Base-by-base conservation (phyloP, 2,113 vertebrate genomes). In the Mesembrinibis cayennensis region DNA sequence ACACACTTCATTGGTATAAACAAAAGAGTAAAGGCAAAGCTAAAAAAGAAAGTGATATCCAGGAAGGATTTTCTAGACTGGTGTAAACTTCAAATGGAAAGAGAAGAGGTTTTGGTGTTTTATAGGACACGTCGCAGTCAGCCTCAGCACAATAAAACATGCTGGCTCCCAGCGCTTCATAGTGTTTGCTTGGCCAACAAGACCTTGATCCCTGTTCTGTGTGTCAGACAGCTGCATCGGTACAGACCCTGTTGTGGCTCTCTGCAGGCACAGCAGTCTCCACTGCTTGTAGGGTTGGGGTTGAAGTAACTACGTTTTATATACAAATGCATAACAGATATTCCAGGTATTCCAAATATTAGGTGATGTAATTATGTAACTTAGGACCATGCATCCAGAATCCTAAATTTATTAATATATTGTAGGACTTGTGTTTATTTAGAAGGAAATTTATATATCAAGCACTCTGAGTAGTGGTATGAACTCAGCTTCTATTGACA, bases 401-500 rank as follows among this genome's bases (percentile, higher is more conserved):
- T 65, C 20, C 38, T 52, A 66, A 21, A 66, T 77, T 76, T 85
- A 82, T 89, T 72, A 82, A 85, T 82, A 34, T 42, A 42, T 34
- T 80, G 15, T 73, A 91, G 53, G 23, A 16, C 38, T 67, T 50
- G 2, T 70, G 32, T 80, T 95, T 87, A 85, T 85, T 86, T 95
- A 42, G 62, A 83, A 50, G 63, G 62, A 90, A 73, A 91, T 93
- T 66, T 81, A 81, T 92, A 32, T 74, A 87, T 85, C 55, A 73
- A 87, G 73, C 67, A 44, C 56, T 91, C 62, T 69, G 29, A 70
- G 73, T 74, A 93, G 66, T 59, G 79, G 42, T 82, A 70, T 17
- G 50, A 86, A 86, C 89, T 94, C 74, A 91, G 50, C n/a, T 77
- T 77, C 18, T 86, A 90, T 83, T 90, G 87, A 91, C 53, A 91